Base-by-base conservation (phyloP, 2,888 invertebrate species). In the Ochropacha duplaris region DNA sequence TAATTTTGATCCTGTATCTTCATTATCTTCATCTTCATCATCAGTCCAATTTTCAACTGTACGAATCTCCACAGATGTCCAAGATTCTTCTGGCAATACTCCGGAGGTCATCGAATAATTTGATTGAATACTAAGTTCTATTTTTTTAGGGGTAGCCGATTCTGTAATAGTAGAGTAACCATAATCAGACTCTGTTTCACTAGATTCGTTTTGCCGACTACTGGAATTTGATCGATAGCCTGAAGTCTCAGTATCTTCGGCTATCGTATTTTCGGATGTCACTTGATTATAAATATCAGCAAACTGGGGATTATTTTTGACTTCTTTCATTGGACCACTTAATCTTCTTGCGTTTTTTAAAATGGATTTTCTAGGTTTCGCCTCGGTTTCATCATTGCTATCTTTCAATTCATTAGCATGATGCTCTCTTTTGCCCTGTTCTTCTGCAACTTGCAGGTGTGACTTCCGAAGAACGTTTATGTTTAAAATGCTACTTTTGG, bases 101-200 rank as follows among this genome's bases (percentile, higher is more conserved):
- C 94, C 93, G 44, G 91, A 92, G 34, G 87, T 84, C 44, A 87
- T 76, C 24, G 86, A 83, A 58, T 81, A 74, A 60, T 81, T 87
- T 36, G 88, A 83, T 60, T 82, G 81, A 59, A 86, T 70, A 59
- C 87, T 88, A 19, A 93, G 80, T 72, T 88, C 86, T 22, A 95
- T 72, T 54, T 92, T 94, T 71, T 94, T 93, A 22, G 94, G 94
- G 1, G 94, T 94, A 56, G 94, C 94, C 39, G 93, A 83, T 59
- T 94, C 90, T 2, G 94, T 94, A 59, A 95, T 94, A 11, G 94
- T 95, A 0, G 94, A 91, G 76, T 95, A 95, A 22, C 93, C 94
- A 69, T 94, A 94, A 68, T 94, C 95, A 19, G 94, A 94, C 69
- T 94, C 94, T n/a, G 88, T 88, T 70, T 93, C 94, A 78, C 91